These are phyloP conservation scores for Creontiades dilutus DNA, from an alignment of 2,888 invertebrate species.

Conservation along the genomic window DNA sequence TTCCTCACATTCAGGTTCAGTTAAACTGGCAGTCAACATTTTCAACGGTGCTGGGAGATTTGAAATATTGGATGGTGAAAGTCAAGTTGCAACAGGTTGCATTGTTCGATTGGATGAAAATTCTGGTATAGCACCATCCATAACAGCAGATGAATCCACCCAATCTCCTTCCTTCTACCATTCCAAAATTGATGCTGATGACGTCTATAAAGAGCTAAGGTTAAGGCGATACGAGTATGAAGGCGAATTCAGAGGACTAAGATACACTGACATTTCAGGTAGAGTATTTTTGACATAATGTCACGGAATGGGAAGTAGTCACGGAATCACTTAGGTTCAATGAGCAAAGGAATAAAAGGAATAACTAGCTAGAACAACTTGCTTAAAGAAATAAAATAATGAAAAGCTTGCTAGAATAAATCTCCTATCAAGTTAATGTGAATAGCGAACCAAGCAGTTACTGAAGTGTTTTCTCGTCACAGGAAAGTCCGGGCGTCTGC, in stretches of 20 bases:
- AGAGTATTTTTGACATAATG: not conserved
- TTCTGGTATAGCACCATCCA: not conserved
- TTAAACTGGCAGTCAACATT: constrained; percentile 90
- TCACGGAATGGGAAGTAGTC: not conserved
- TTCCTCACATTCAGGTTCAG: constrained; percentile 78
- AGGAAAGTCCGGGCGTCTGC: constrained; percentile 83
- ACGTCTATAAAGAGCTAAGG: constrained; percentile 92
- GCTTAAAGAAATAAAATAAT: too few species aligned
- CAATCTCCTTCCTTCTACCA: too few species aligned
- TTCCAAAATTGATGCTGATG: constrained; percentile 77
- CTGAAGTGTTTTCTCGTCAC: not conserved
- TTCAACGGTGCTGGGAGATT: constrained; percentile 92
- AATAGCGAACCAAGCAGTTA: too few species aligned
- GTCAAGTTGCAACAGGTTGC: not conserved
- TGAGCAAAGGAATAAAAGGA: too few species aligned
- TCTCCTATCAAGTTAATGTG: too few species aligned
- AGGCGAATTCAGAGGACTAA: constrained; percentile 90
- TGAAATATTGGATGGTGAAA: constrained; percentile 81
- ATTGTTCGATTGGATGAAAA: not conserved
- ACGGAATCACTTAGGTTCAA: too few species aligned
- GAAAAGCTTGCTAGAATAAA: too few species aligned
- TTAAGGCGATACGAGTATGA: constrained; percentile 92
- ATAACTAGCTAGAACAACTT: too few species aligned
- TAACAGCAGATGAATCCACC: not conserved
- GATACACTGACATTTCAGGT: constrained; percentile 85